phyloP scores from a whole-genome alignment of 2,888 invertebrate genomes.

The Noctua janthina region DNA sequence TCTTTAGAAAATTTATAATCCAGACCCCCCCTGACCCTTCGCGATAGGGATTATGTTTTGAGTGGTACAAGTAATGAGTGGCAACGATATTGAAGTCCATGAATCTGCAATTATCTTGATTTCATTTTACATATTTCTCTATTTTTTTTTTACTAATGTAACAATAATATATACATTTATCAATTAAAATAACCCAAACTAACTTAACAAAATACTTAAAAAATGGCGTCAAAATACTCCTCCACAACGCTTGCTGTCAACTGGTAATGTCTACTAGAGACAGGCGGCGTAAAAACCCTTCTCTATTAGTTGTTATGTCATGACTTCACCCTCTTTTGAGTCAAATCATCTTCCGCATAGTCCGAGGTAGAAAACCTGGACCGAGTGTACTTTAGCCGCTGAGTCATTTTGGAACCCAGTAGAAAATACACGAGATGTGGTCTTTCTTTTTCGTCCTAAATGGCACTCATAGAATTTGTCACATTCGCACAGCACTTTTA shows the following conservation, averaged over 20 bases:
- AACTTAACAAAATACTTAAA: too few species aligned
- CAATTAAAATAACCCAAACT: too few species aligned
- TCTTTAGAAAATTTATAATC: conserved; percentile 83
- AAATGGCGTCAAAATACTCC: too few species aligned
- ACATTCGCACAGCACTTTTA: not conserved
- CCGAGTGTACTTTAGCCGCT: not conserved
- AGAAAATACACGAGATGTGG: not conserved
- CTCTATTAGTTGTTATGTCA: not conserved
- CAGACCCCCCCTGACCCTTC: conserved; percentile 75
- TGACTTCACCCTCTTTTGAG: not conserved
- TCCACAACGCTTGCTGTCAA: too few species aligned
- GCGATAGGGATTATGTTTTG: conserved; percentile 68
- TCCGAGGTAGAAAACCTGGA: not conserved
- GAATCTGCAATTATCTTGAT: not conserved
- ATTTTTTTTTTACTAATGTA: too few species aligned
- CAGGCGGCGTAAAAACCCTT: not conserved
- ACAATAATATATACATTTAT: too few species aligned
- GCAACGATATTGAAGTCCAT: not conserved
- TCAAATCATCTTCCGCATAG: not conserved
- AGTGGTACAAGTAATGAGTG: conserved; percentile 43
- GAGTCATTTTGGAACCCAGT: not conserved
- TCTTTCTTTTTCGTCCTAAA: not conserved
- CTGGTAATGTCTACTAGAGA: too few species aligned
- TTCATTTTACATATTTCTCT: not conserved
- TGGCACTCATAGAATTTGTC: too few species aligned